Conservation (phyloP, 1,140 invertebrate species). For the Atta texana region DNA sequence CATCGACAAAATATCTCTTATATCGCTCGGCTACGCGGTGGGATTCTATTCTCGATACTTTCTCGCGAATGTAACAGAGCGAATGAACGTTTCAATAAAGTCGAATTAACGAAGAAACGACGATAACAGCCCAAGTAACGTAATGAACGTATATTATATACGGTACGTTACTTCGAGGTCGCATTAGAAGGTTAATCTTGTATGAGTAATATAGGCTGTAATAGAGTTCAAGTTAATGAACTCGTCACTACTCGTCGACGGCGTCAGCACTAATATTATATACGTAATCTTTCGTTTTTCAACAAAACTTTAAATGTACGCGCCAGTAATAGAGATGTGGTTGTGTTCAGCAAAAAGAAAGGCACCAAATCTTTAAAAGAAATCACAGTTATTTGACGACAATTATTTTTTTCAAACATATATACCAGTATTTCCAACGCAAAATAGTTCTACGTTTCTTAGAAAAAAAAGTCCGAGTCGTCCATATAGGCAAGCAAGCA, state of each 20-base stretch:
- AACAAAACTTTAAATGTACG: not conserved
- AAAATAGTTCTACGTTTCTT: too few species aligned
- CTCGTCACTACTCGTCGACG: slow-evolving; percentile 26
- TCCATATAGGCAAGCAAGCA: too few species aligned
- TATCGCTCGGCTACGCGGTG: not conserved
- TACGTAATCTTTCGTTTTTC: not conserved
- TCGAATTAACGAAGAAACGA: not conserved
- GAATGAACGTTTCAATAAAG: not conserved
- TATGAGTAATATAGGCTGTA: slow-evolving; percentile 15
- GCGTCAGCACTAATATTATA: slow-evolving; percentile 12
- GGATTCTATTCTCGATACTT: not conserved
- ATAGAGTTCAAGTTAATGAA: slow-evolving; percentile 30
- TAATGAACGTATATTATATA: not conserved
- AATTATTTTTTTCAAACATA: not conserved
- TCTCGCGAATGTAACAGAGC: not conserved
- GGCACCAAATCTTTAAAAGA: not conserved
- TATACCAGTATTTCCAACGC: not conserved
- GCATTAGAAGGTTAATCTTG: slow-evolving; percentile 44
- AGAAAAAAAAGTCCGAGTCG: too few species aligned
- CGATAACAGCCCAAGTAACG: not conserved
- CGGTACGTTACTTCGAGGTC: slow-evolving; percentile 32
- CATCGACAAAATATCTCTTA: not conserved
- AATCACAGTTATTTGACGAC: not conserved
- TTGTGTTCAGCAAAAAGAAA: not conserved
- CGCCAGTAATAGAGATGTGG: not conserved